Conservation (phyloP, 2,113 vertebrate species). For the Heterochromis multidens region DNA sequence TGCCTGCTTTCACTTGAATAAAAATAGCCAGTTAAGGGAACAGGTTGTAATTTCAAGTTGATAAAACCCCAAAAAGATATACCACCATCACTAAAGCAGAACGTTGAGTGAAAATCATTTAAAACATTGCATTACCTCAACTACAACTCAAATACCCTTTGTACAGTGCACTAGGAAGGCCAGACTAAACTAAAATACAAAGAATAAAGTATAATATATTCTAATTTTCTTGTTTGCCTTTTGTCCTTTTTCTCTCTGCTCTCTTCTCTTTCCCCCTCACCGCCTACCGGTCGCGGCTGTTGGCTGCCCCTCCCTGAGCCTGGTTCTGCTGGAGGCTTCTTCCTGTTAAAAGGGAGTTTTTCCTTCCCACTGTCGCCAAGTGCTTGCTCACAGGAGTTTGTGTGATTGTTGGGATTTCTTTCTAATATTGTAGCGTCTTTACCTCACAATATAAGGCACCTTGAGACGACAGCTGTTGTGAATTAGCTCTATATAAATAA, state of each 20-base stretch:
- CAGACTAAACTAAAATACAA: background rate
- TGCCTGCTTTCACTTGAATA: too few species aligned
- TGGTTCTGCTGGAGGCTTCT: background rate
- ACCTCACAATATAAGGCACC: background rate
- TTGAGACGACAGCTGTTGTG: background rate
- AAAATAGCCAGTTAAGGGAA: too few species aligned
- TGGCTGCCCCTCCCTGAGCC: background rate
- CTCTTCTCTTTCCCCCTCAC: background rate
- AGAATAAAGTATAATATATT: background rate
- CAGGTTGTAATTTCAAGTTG: too few species aligned
- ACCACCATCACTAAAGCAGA: too few species aligned
- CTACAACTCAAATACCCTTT: too few species aligned
- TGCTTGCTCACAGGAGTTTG: background rate
- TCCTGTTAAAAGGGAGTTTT: too few species aligned
- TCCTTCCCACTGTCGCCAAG: too few species aligned
- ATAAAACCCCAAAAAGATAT: too few species aligned
- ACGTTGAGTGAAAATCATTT: too few species aligned
- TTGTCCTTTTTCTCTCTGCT: too few species aligned
- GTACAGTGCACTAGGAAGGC: background rate
- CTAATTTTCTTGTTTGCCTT: background rate
- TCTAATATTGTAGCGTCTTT: background rate
- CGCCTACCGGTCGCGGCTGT: accelerated
- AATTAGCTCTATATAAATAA: background rate
- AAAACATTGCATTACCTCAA: too few species aligned
- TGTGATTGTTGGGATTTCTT: background rate